Evolutionary conservation across 2,888 invertebrate genomes (phyloP).

Genomic region (Pantelozetes paolii): DNA sequence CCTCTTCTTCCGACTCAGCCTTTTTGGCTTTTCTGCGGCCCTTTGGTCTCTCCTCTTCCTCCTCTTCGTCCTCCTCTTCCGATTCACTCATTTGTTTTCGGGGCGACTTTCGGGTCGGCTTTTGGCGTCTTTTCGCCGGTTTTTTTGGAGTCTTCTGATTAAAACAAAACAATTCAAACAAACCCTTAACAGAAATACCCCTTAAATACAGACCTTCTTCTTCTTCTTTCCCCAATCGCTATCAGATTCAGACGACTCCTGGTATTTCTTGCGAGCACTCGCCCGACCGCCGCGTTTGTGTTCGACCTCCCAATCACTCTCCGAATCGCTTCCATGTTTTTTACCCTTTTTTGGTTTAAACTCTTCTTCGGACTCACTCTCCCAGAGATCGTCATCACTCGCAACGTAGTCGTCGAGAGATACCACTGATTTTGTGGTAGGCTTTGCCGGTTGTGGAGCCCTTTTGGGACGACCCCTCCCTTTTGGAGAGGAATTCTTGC

Average conservation of each 20-base stretch:
- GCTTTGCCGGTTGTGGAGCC: background rate
- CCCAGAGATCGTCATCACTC: slow-evolving; percentile 47
- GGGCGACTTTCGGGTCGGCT: slow-evolving; percentile 38
- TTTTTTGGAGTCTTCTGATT: slow-evolving; percentile 35
- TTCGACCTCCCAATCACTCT: slow-evolving; percentile 47
- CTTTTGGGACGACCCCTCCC: slow-evolving; percentile 34
- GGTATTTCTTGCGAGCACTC: slow-evolving; percentile 10
- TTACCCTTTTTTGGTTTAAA: slow-evolving; percentile 39
- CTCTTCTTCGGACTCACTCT: slow-evolving; percentile 42
- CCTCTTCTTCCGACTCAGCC: slow-evolving; percentile 39
- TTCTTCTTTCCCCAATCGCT: slow-evolving; percentile 46
- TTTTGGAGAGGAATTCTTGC: background rate
- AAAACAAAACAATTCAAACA: background rate
- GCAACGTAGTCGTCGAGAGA: slow-evolving; percentile 46
- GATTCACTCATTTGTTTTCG: slow-evolving; percentile 41
- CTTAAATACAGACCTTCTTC: slow-evolving; percentile 43
- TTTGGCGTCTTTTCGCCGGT: background rate
- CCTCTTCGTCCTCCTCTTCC: slow-evolving; percentile 39
- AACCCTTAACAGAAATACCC: background rate
- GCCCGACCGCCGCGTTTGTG: slow-evolving; percentile 44
- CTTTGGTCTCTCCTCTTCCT: slow-evolving; percentile 30
- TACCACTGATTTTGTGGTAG: slow-evolving; percentile 8
- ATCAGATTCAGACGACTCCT: slow-evolving; percentile 43
- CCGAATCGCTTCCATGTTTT: slow-evolving; percentile 43
- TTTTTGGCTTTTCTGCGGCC: slow-evolving; percentile 44